Conservation (phyloP, 2,797 vertebrate species). For the Rhynchonycteris naso region DNA sequence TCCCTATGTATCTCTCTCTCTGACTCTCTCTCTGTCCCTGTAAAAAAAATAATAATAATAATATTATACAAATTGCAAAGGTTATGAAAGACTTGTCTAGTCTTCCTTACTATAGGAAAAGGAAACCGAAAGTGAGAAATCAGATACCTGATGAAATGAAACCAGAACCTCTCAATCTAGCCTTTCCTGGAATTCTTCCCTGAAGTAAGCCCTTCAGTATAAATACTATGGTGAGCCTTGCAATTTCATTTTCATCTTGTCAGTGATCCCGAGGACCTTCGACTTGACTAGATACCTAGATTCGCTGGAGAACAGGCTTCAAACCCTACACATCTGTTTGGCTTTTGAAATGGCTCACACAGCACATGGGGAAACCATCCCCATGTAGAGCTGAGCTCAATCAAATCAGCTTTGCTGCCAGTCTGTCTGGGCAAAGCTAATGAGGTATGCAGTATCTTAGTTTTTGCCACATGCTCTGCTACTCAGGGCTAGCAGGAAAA, state of each 20-base stretch:
- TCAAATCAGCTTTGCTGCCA: background rate
- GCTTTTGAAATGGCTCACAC: background rate
- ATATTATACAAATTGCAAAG: background rate
- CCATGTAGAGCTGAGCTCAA: background rate
- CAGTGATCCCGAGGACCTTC: background rate
- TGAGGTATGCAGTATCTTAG: background rate
- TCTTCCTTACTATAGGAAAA: constrained; percentile 47
- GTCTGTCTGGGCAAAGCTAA: background rate
- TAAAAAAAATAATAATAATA: too few species aligned
- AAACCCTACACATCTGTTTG: background rate
- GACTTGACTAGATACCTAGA: background rate
- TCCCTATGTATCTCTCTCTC: too few species aligned
- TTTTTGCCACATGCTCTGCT: background rate
- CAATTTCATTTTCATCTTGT: background rate
- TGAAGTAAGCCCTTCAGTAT: background rate
- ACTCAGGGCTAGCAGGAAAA: background rate
- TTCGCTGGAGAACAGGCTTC: background rate
- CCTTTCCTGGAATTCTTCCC: background rate
- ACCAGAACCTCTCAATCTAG: background rate
- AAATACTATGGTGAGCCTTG: background rate
- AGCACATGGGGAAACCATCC: background rate
- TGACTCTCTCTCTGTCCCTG: too few species aligned
- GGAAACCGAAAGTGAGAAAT: constrained; percentile 64
- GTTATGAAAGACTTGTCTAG: background rate
- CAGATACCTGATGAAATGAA: background rate